Evolutionary conservation across 2,888 invertebrate species (phyloP).

Genomic region (Chloroclysta siterata): DNA sequence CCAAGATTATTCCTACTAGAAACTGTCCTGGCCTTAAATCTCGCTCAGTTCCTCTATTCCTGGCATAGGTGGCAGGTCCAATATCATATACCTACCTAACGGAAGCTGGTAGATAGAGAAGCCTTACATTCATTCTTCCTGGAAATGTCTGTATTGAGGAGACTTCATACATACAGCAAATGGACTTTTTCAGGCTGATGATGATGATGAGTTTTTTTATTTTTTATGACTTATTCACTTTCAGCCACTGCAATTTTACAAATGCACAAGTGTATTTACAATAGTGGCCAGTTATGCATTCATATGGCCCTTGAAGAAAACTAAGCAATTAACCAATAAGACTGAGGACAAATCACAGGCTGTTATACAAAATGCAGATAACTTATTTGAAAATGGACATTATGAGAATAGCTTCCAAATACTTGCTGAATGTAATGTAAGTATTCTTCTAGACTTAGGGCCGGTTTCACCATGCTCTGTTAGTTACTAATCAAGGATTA

Average conservation of each 20-base stretch:
- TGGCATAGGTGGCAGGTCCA: too few species aligned
- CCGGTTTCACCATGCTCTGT: too few species aligned
- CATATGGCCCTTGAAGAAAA: constrained; percentile 65
- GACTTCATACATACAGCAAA: too few species aligned
- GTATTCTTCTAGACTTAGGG: constrained; percentile 17
- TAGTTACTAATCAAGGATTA: too few species aligned
- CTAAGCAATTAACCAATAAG: constrained; percentile 57
- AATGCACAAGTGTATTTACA: constrained; percentile 16
- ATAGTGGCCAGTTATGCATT: constrained; percentile 55
- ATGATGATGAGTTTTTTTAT: background rate
- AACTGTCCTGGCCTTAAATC: too few species aligned
- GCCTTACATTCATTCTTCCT: too few species aligned
- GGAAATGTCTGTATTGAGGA: too few species aligned
- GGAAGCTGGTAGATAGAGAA: too few species aligned
- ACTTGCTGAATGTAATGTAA: constrained; percentile 84
- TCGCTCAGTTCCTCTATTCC: too few species aligned
- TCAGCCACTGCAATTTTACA: constrained; percentile 8
- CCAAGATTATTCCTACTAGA: too few species aligned
- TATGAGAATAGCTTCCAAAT: constrained; percentile 87
- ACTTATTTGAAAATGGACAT: constrained; percentile 86
- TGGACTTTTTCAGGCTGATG: too few species aligned
- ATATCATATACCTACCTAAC: too few species aligned
- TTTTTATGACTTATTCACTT: background rate
- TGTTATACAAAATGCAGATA: constrained; percentile 86
- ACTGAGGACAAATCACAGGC: constrained; percentile 54